These are phyloP conservation scores for Microcebus tavaratra DNA, from an alignment of 2,113 vertebrate species.

Conservation along the genomic window DNA sequence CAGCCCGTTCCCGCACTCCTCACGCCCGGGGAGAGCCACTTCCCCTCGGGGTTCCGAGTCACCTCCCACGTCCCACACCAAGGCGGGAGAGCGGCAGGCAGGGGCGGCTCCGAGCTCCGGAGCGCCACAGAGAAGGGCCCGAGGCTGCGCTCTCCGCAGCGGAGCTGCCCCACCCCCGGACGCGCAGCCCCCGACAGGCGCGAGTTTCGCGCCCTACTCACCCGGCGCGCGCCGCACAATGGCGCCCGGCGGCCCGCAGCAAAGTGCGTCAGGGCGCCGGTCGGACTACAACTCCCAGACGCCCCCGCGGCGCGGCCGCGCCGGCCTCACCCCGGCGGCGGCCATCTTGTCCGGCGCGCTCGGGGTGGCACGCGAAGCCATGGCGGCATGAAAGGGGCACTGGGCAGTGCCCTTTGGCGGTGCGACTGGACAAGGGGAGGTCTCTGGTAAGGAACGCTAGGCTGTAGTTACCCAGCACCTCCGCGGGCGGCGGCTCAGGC, in stretches of 20 bases:
- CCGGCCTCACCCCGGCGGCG: neutral
- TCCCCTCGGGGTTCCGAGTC: neutral
- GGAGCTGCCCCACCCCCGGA: neutral
- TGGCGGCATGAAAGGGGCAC: accelerated
- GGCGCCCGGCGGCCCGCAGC: slow-evolving; percentile 27
- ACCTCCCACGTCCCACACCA: neutral
- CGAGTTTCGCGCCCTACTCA: neutral
- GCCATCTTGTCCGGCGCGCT: neutral
- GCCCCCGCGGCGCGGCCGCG: neutral
- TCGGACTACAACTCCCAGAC: slow-evolving; percentile 74
- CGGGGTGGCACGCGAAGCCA: neutral
- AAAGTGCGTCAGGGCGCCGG: slow-evolving; percentile 38
- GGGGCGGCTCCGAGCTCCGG: neutral
- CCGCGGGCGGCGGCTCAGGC: neutral
- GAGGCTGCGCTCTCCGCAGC: accelerated
- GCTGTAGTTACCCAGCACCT: neutral
- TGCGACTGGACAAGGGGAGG: neutral
- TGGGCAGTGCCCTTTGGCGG: accelerated
- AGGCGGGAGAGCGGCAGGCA: neutral
- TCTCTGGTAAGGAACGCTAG: neutral
- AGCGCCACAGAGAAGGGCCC: accelerated
- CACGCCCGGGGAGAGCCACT: neutral
- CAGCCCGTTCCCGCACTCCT: neutral
- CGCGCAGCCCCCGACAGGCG: neutral
- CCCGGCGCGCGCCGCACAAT: slow-evolving; percentile 45